Conservation (phyloP, 2,113 vertebrate species). For the Manacus vitellinus region DNA sequence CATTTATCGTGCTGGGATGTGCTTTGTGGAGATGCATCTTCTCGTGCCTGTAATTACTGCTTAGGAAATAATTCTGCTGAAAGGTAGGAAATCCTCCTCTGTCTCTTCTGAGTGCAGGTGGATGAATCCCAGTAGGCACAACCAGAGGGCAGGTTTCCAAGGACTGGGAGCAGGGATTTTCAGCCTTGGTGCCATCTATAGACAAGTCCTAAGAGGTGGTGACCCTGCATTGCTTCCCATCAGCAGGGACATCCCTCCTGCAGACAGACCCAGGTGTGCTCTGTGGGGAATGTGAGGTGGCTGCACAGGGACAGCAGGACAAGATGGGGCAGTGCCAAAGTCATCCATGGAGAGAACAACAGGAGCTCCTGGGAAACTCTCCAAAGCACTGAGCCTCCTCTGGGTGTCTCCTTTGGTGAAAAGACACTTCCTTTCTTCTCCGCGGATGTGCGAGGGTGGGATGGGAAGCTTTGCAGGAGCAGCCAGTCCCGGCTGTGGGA, state of each 20-base stretch:
- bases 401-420: not conserved
- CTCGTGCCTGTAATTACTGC: not conserved
- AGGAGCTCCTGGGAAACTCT: not conserved
- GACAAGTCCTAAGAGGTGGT: not conserved
- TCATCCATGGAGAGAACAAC: not conserved
- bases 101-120: not conserved
- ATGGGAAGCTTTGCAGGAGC: not conserved
- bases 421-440: not conserved
- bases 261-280: not conserved
- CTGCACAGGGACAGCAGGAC: not conserved
- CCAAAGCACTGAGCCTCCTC: not conserved
- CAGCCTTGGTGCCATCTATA: rapidly evolving
- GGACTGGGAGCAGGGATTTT: not conserved
- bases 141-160: not conserved
- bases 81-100: not conserved
- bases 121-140: not conserved
- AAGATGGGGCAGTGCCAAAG: not conserved
- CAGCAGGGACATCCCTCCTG: not conserved
- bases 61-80: not conserved
- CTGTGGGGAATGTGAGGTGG: rapidly evolving
- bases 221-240: rapidly evolving
- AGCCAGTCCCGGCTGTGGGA: not conserved
- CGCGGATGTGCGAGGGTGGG: rapidly evolving
- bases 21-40: not conserved
- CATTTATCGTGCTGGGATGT: rapidly evolving